Evolutionary conservation across 2,797 vertebrate genomes (phyloP).

Genomic region (Cheirogaleus major): DNA sequence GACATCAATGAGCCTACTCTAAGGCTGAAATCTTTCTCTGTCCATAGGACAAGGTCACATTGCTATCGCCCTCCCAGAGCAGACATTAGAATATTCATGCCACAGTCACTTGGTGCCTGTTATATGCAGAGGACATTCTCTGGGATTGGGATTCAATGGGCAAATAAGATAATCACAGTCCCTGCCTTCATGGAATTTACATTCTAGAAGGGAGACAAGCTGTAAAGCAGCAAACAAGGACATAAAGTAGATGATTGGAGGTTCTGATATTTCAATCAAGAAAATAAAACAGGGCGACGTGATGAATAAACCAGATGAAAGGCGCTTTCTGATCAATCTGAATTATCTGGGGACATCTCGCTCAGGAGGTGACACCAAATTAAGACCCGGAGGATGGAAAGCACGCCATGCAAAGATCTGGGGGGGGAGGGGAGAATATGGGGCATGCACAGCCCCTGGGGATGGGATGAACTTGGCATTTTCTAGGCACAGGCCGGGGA

Average conservation of each 20-base stretch:
- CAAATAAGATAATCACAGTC: background rate
- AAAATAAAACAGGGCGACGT: background rate
- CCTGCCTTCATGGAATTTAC: background rate
- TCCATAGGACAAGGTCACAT: no score
- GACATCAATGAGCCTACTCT: background rate
- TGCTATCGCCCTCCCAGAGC: background rate
- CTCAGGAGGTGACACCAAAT: no score
- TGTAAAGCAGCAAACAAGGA: background rate
- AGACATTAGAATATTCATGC: background rate
- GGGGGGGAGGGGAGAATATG: no score
- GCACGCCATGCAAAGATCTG: background rate
- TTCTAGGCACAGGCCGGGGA: background rate
- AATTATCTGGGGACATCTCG: background rate
- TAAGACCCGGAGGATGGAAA: background rate
- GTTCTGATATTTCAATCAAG: background rate
- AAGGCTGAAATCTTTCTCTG: background rate
- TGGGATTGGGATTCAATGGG: background rate
- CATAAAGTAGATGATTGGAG: background rate
- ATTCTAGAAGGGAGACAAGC: background rate
- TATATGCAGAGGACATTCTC: background rate
- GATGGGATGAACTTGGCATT: background rate
- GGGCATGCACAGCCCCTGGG: background rate
- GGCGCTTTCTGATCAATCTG: background rate
- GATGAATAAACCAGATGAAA: background rate
- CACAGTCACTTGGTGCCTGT: background rate